A percentile compares a stretch with the other conserved stretches of the same genome.
Conservation (phyloP, 1,140 invertebrate species). For the Meloidogyne hapla region DNA sequence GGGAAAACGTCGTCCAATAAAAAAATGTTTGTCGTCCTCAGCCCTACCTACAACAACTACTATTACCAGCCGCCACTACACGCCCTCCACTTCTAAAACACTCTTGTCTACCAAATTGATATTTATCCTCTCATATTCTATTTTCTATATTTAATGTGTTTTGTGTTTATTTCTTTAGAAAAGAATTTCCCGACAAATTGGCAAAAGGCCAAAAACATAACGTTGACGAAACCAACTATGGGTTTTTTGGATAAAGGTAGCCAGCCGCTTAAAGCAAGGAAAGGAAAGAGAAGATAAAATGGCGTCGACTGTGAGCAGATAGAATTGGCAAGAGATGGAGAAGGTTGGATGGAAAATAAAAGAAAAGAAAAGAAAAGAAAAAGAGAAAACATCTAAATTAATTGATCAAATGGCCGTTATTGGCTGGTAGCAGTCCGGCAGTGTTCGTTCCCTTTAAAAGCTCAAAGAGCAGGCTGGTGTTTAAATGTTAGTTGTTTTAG, state of each 20-base stretch:
- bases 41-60: background rate
- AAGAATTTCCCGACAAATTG: conserved; percentile 5
- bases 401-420: no score
- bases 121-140: background rate
- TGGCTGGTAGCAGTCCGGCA: no score
- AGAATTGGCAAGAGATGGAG: background rate
- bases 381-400: no score
- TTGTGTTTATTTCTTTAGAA: background rate
- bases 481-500: no score
- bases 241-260: background rate
- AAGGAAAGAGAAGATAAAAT: background rate
- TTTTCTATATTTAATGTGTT: conserved; percentile 2
- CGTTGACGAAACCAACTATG: background rate
- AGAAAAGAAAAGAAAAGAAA: no score
- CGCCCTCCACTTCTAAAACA: background rate
- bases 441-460: no score
- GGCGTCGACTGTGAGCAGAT: background rate
- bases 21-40: background rate
- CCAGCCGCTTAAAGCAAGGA: background rate
- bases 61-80: background rate
- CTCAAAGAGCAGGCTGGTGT: no score
- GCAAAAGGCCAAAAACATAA: background rate
- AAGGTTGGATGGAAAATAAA: background rate
- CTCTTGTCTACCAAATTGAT: background rate
- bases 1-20: background rate